Evolutionary conservation across 2,113 vertebrate genomes (phyloP).

Genomic region (Zosterops pallidus): DNA sequence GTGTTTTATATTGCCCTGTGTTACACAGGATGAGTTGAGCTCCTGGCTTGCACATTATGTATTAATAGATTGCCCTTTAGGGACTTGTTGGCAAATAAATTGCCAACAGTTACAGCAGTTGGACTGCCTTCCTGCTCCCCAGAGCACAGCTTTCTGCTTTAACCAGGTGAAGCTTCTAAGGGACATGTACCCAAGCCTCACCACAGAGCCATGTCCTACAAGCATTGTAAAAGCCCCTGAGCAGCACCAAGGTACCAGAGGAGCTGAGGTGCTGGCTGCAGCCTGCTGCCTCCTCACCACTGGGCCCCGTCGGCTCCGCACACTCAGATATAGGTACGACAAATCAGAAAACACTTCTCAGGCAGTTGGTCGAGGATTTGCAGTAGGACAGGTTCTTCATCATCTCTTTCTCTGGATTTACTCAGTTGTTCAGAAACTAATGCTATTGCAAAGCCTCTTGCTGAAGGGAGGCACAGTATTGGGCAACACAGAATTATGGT

Average conservation of each 20-base stretch:
- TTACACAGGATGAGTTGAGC: neutral
- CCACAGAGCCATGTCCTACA: rapidly evolving
- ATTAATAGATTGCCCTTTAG: neutral
- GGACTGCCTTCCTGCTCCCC: neutral
- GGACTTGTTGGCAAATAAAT: neutral
- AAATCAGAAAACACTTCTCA: neutral
- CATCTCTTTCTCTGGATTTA: neutral
- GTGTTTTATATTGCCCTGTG: neutral
- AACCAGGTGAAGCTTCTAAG: neutral
- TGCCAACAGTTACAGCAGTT: neutral
- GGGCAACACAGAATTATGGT: neutral
- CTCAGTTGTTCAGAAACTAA: neutral
- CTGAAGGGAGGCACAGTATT: neutral
- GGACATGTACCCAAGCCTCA: rapidly evolving
- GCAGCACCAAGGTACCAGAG: neutral
- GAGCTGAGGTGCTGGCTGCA: neutral
- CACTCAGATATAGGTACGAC: neutral
- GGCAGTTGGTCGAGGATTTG: neutral
- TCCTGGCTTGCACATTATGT: neutral
- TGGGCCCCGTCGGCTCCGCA: rapidly evolving
- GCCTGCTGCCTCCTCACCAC: neutral
- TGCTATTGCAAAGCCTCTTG: neutral
- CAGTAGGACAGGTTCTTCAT: neutral
- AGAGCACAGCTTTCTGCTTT: neutral
- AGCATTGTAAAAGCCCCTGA: neutral